These are phyloP conservation scores for Platysternon megacephalum DNA, from an alignment of 2,113 vertebrate genomes.

Conservation along the genomic window DNA sequence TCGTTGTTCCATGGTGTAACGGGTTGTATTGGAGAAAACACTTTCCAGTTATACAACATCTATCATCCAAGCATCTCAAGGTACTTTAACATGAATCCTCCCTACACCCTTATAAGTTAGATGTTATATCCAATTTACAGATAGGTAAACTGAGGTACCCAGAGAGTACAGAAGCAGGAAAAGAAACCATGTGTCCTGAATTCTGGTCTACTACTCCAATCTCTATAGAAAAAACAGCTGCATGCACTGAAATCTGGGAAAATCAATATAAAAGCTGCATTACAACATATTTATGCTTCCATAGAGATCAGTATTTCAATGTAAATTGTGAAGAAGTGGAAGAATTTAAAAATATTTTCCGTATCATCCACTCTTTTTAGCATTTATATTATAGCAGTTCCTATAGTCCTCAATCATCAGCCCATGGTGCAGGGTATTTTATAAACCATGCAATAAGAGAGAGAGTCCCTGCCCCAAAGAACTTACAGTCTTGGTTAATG, in stretches of 20 bases:
- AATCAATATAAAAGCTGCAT: background rate
- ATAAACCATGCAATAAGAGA: background rate
- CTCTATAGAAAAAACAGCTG: background rate
- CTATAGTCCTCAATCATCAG: background rate
- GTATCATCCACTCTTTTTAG: background rate
- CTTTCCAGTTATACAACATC: background rate
- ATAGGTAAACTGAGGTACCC: background rate
- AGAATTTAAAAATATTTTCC: background rate
- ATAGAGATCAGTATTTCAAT: background rate
- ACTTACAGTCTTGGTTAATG: background rate
- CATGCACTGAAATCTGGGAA: background rate
- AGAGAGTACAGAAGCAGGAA: background rate
- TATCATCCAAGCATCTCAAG: background rate
- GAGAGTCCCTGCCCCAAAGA: background rate
- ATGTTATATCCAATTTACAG: background rate
- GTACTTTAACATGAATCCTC: background rate
- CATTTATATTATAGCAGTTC: background rate
- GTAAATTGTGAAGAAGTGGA: background rate
- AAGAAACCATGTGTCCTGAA: background rate
- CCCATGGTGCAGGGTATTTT: background rate
- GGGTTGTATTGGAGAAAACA: background rate
- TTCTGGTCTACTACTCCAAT: background rate
- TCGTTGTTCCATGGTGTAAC: background rate
- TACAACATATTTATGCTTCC: background rate
- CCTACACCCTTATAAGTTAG: background rate